phyloP scores from a whole-genome alignment of 1,140 invertebrate species.

The Notospermus geniculatus region DNA sequence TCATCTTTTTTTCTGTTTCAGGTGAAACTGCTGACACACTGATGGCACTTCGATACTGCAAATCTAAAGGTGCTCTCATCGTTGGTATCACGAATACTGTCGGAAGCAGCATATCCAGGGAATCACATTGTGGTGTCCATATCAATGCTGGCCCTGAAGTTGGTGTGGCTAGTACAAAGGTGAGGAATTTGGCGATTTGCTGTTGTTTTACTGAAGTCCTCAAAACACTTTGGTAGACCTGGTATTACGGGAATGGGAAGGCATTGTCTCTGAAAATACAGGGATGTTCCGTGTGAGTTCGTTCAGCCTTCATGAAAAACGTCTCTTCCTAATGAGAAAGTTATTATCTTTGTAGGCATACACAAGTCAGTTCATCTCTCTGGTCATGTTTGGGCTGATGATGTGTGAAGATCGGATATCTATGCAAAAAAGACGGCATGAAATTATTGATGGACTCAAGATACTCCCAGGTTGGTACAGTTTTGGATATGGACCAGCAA shows the following conservation, averaged over 20 bases:
- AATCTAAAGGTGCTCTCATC: slow-evolving; percentile 91
- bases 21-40: slow-evolving; percentile 96
- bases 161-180: slow-evolving; percentile 98
- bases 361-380: slow-evolving; percentile 97
- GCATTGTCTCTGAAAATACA: not conserved
- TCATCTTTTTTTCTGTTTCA: slow-evolving; percentile 22
- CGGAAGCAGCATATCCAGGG: slow-evolving; percentile 98
- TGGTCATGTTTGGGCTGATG: slow-evolving; percentile 98
- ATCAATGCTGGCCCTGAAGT: slow-evolving; percentile 99
- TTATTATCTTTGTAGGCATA: slow-evolving; percentile 68
- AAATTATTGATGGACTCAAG: slow-evolving; percentile 90
- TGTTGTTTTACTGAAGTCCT: too few species aligned
- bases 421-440: slow-evolving; percentile 68
- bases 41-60: slow-evolving; percentile 92
- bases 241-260: too few species aligned
- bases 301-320: too few species aligned
- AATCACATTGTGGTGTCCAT: slow-evolving; percentile 98
- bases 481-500: too few species aligned
- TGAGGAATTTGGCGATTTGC: too few species aligned
- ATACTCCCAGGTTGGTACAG: slow-evolving; percentile 69
- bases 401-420: slow-evolving; percentile 98
- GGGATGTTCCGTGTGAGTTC: too few species aligned
- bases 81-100: slow-evolving; percentile 99
- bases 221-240: too few species aligned
- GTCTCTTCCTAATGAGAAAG: not conserved